Evolutionary conservation across 2,113 vertebrate species (phyloP), one percentile per base, ranked within the genome.

Genomic region (Thalassarche chlororhynchos): DNA sequence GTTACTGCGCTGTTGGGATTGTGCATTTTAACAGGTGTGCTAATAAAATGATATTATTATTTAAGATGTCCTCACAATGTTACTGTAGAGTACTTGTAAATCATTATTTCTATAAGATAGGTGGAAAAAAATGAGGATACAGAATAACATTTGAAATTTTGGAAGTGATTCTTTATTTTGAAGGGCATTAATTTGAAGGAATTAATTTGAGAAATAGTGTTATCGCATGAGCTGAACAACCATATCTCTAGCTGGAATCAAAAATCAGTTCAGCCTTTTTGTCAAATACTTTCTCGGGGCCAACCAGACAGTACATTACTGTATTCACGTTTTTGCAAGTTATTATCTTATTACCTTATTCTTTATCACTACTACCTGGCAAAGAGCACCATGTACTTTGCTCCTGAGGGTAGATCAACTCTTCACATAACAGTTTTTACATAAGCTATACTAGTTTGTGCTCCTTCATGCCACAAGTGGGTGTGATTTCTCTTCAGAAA

Each of bases 331-430:
- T 68, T 88, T 90, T 64, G 5, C 38, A 76, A 40, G 23, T n/a
- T 70, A 36, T 28, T 38, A 38, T 38, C 38, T 38, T 38, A 38
- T 38, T 38, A 4, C 6, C 2, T 72, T n/a, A 38, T 21, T 71
- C 23, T 80, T 85, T 49, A 14, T 29, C 46, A 70, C 10, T 47
- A 26, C 54, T 55, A 0, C 28, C 14, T 60, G 15, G 16, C 29
- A 80, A 78, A 75, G 12, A 64, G 6, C 14, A 57, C 19, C 14
- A 36, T 3, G 0, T 40, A 44, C 10, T 65, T 80, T 52, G 3
- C 19, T 55, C 5, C 3, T 0, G 0, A 40, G n/a, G 38, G 60
- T 14, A 82, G 24, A 85, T 26, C 80, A 94, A 3, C 20, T 55
- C 17, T 32, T 75, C 20, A 51, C 4, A 6, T 40, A 69, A 47